Evolutionary conservation across 2,797 vertebrate genomes (phyloP), one percentile per base, ranked within the genome.

Genomic region (Hybognathus amarus): DNA sequence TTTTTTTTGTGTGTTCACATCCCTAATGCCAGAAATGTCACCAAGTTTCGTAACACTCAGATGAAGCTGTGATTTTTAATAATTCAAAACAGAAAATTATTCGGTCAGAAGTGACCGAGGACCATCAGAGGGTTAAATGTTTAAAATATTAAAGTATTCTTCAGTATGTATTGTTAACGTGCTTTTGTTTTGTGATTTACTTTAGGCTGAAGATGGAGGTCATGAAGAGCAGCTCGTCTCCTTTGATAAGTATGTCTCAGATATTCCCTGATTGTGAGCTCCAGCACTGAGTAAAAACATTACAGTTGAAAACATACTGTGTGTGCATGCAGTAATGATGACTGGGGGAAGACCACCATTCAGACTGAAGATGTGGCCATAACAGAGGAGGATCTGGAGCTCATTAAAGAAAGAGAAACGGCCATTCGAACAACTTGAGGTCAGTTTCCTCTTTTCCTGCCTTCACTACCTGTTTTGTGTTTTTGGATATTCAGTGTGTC

Each of bases 371-470:
- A 98, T 50, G 90, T 83, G 33, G 94, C 94, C 89, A 96, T 99
- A 91, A 98, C 97, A 0, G 97, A 98, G 85, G 96, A 99, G 88
- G 97, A 99, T 87, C 94, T 99, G 91, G 97, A 98, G 88, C 96
- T 97, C 82, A 98, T 99, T 89, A 98, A 96, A 90, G 97, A 99
- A 89, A 94, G 97, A 88, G 97, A 99, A 92, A 97, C 96, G 0
- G 97, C 97, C 78, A 98, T 99, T 91, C 94, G 94, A n/a, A 84
- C 96, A 98, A 89, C 95, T 99, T 85, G 97, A 99, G 96, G 98
- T 98, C 86, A 80, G 3, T 13, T 50, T 77, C 10, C 24, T 64
- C 24, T 33, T 64, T 27, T 77, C 12, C 5, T 61, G 2, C 2
- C n/a, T 11, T 2, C 38, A 45, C 38, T 42, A 15, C 36, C 36